These are phyloP conservation scores for Trogon surrucura DNA, from an alignment of 2,113 vertebrate species.

Conservation along the genomic window DNA sequence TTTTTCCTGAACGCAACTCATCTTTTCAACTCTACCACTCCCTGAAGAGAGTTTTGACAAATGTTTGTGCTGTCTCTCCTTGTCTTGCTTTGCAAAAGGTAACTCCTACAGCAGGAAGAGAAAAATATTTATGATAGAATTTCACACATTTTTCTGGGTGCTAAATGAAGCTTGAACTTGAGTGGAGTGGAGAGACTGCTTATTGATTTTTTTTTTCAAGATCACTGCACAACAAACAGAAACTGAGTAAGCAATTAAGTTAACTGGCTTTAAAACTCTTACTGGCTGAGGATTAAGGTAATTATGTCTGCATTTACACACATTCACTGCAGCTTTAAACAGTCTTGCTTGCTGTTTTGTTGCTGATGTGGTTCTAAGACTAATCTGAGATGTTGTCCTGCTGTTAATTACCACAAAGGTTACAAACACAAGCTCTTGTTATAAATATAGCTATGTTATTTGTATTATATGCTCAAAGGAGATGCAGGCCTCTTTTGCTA, in stretches of 20 bases:
- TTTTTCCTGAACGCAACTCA: neutral
- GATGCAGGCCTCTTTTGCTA: neutral
- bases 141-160: slow-evolving; percentile 43
- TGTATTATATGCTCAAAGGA: neutral
- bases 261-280: slow-evolving; percentile 58
- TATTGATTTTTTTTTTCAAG: slow-evolving; percentile 40
- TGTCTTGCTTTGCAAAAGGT: neutral
- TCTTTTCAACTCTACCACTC: neutral
- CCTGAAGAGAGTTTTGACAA: neutral
- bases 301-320: slow-evolving; percentile 36
- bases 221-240: slow-evolving; percentile 64
- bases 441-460: neutral
- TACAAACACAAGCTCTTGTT: neutral
- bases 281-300: slow-evolving; percentile 57
- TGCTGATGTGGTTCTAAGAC: slow-evolving; percentile 19
- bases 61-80: neutral
- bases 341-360: slow-evolving; percentile 19
- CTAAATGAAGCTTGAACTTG: slow-evolving; percentile 59
- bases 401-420: slow-evolving; percentile 20
- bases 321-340: slow-evolving; percentile 21
- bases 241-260: slow-evolving; percentile 59
- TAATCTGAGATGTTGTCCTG: slow-evolving; percentile 6
- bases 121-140: slow-evolving; percentile 36
- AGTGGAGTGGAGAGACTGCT: slow-evolving; percentile 18
- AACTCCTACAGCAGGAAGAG: neutral